Percentiles rank a stretch among this genome's conserved stretches.
phyloP scores from a whole-genome alignment of 1,140 invertebrate species.

The Leptopilina boulardi region DNA sequence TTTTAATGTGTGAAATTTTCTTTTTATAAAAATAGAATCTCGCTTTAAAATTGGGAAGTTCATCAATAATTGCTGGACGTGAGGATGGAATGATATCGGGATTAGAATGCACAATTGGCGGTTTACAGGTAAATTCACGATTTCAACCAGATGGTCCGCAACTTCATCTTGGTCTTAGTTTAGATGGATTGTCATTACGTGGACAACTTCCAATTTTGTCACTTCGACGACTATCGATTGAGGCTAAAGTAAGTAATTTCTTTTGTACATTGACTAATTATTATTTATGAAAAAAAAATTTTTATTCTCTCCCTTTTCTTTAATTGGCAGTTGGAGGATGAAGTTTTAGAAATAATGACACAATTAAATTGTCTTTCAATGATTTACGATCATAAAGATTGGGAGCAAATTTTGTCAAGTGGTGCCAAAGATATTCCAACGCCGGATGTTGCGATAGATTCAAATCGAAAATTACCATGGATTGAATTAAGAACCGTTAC shows the following conservation, averaged over 20 bases:
- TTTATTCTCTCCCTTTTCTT: slow-evolving; percentile 33
- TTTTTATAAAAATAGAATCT: slow-evolving; percentile 77
- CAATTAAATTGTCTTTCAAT: slow-evolving; percentile 82
- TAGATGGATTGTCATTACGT: slow-evolving; percentile 81
- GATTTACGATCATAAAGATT: slow-evolving; percentile 82
- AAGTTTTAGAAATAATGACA: slow-evolving; percentile 81
- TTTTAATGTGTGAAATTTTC: no score
- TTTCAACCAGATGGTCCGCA: slow-evolving; percentile 76
- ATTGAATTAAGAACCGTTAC: slow-evolving; percentile 66
- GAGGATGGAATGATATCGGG: slow-evolving; percentile 77
- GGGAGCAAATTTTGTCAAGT: slow-evolving; percentile 68
- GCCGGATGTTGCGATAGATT: slow-evolving; percentile 57
- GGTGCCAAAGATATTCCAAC: slow-evolving; percentile 57
- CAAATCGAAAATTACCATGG: slow-evolving; percentile 64
- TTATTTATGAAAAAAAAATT: no score
- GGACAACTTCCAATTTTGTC: slow-evolving; percentile 79
- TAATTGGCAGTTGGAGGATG: slow-evolving; percentile 79
- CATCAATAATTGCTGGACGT: slow-evolving; percentile 81
- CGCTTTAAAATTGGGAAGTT: slow-evolving; percentile 82
- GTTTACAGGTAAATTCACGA: slow-evolving; percentile 77
- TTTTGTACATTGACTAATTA: no score
- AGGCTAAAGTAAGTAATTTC: slow-evolving; percentile 81
- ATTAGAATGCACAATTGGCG: slow-evolving; percentile 71
- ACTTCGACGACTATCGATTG: slow-evolving; percentile 82
- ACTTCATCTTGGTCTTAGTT: slow-evolving; percentile 80